phyloP scores from a whole-genome alignment of 2,888 invertebrate species.

The Ischnura elegans region DNA sequence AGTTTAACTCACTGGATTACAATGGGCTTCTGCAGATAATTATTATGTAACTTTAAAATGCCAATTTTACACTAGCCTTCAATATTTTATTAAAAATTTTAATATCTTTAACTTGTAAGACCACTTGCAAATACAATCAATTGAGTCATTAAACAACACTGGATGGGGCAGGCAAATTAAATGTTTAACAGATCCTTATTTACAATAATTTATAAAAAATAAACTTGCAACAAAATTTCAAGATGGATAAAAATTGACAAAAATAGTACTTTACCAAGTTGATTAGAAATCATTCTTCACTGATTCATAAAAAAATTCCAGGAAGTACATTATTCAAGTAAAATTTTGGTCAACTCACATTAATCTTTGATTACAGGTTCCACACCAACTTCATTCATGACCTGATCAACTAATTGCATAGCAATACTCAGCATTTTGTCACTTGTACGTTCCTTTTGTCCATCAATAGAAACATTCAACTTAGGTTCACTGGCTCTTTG shows the following conservation, averaged over 20 bases:
- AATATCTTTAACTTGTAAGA: background rate
- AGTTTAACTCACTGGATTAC: too few species aligned
- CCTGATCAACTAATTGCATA: constrained; percentile 7
- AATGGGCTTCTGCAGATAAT: too few species aligned
- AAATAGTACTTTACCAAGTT: background rate
- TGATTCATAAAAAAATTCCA: background rate
- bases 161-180: background rate
- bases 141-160: background rate
- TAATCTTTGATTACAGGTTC: constrained; percentile 40
- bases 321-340: too few species aligned
- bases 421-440: constrained; percentile 57
- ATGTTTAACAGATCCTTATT: background rate
- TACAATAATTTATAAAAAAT: background rate
- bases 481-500: background rate
- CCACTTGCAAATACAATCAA: background rate
- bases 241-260: background rate
- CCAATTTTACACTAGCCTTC: background rate
- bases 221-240: background rate
- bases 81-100: background rate
- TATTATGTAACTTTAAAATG: too few species aligned
- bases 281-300: background rate
- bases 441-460: constrained; percentile 43
- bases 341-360: background rate
- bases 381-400: constrained; percentile 49
- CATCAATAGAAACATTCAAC: background rate